These are phyloP conservation scores for Chaetogeoica ovagalla DNA, from an alignment of 2,888 invertebrate genomes.

Conservation along the genomic window DNA sequence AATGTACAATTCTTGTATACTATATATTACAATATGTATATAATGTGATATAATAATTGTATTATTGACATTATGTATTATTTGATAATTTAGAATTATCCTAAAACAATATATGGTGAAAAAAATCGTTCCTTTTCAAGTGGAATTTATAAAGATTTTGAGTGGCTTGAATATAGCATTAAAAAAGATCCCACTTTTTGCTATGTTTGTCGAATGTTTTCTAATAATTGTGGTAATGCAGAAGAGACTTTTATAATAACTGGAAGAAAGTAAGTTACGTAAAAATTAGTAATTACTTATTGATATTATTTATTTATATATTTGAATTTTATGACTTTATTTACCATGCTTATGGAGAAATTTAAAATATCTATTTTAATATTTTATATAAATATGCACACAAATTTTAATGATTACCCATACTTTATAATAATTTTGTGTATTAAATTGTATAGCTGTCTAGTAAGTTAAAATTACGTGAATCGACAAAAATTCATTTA, in stretches of 20 bases:
- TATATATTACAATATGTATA: neutral
- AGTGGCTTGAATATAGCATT: conserved; percentile 1
- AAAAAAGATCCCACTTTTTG: neutral
- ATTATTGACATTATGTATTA: neutral
- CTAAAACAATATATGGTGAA: conserved; percentile 4
- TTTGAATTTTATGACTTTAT: no score
- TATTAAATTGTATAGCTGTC: neutral
- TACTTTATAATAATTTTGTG: neutral
- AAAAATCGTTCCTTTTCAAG: conserved; percentile 3
- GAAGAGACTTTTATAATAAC: neutral
- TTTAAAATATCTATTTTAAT: no score
- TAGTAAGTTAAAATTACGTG: conserved; percentile 1
- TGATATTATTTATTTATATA: neutral
- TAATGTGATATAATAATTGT: neutral
- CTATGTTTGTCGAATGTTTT: conserved; percentile 4
- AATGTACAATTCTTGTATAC: neutral
- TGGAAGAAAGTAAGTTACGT: conserved; percentile 12
- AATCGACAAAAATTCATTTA: neutral
- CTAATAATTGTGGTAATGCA: neutral
- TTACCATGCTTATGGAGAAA: no score
- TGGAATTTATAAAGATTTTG: neutral
- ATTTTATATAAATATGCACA: no score
- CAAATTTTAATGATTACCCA: neutral
- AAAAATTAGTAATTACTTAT: neutral
- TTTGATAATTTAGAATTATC: neutral